Conservation (phyloP, 2,797 vertebrate genomes). For the Liasis olivaceus region DNA sequence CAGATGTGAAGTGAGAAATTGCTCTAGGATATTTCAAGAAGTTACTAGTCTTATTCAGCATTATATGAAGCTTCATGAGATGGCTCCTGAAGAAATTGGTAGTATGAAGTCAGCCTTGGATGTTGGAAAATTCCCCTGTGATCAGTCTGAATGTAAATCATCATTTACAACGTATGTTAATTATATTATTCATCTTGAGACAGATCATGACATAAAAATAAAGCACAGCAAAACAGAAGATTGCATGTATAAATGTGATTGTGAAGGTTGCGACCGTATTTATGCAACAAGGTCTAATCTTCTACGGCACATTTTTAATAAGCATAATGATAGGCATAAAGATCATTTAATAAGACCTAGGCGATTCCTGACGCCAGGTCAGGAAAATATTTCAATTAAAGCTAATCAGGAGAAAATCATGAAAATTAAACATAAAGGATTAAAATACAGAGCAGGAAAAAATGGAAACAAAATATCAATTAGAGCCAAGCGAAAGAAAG, state of each 20-base stretch:
- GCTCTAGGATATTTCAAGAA: constrained; percentile 91
- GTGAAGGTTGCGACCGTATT: constrained; percentile 91
- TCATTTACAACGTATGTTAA: constrained; percentile 85
- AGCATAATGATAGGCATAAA: constrained; percentile 91
- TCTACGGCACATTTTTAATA: constrained; percentile 92
- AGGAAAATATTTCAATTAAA: constrained; percentile 78
- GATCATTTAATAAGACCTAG: constrained; percentile 85
- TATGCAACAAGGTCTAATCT: constrained; percentile 96
- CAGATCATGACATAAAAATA: constrained; percentile 80
- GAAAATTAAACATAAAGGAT: constrained; percentile 74
- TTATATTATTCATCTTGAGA: constrained; percentile 87
- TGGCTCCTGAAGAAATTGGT: constrained; percentile 84
- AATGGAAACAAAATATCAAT: constrained; percentile 79
- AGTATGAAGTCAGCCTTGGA: constrained; percentile 79
- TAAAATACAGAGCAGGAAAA: constrained; percentile 79
- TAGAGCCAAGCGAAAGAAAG: constrained; percentile 78
- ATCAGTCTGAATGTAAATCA: constrained; percentile 85
- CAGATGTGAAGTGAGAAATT: constrained; percentile 91
- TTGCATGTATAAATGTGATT: constrained; percentile 86
- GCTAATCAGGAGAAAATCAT: constrained; percentile 79
- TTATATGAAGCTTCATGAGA: constrained; percentile 91
- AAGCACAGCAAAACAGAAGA: constrained; percentile 77
- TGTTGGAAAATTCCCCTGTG: constrained; percentile 86
- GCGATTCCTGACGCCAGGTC: constrained; percentile 75
- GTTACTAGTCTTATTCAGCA: constrained; percentile 90